Base-by-base conservation (phyloP, 2,888 invertebrate genomes). In the Pseudanteris insignis region DNA sequence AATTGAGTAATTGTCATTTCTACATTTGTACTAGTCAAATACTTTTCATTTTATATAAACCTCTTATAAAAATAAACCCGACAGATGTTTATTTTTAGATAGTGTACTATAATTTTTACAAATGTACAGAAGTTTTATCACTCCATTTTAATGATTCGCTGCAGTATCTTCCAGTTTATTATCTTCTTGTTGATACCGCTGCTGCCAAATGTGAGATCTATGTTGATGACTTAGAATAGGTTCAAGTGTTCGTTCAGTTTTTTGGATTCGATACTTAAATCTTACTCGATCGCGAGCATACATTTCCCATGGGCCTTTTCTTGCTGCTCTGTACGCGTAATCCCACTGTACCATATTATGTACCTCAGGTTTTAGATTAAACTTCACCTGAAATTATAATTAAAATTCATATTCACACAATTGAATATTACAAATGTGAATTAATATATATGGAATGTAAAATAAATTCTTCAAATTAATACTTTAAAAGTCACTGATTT, bases 251-350 rank as follows among this genome's bases (percentile, higher is more conserved):
- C 64, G 57, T 43, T 78, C 82, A 3, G 75, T 71, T 4, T 74
- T 70, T 6, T 64, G 60, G 24, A 85, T 82, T 32, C 84, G 77
- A 7, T 69, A 69, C 37, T 72, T 77, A 68, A 86, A 86, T 29
- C 85, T 76, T 5, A 72, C 80, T 32, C 83, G 74, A 58, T 86
- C 86, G 21, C 84, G 73, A 1, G 81, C 84, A 66, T 79, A 79
- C 70, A 82, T 75, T 69, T 86, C 85, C 86, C 86, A 86, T 1
- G 81, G 83, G 1, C 85, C 85, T 64, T 76, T 81, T n/a, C 86
- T 78, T 1, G 85, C 84, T 11, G 80, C 80, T 38, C 82, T 81
- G 61, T 85, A 84, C 0, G 85, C 86, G 64, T 74, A 84, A 29
- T 83, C 78, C 85, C 85, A 85, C 54, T 81, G 73, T 1, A 84